Percentiles rank a stretch among this genome's conserved stretches.
Conservation (phyloP, 2,797 vertebrate genomes). For the Lophura swinhoii region DNA sequence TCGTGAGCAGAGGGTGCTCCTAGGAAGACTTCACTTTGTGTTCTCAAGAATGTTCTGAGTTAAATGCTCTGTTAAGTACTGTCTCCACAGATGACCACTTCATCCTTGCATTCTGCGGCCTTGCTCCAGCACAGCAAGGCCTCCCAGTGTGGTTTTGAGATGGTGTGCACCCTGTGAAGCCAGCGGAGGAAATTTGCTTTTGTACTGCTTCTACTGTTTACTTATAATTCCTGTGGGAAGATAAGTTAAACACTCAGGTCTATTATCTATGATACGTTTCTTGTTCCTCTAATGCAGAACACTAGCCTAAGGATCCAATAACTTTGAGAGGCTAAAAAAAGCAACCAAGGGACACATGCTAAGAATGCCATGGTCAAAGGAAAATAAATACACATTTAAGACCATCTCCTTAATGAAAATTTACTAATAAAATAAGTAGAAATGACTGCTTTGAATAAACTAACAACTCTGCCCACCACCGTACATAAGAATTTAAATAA, state of each 20-base stretch:
- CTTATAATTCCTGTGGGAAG: background rate
- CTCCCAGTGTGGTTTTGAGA: background rate
- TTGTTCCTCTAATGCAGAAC: background rate
- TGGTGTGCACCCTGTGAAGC: background rate
- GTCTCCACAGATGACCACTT: background rate
- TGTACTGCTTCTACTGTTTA: background rate
- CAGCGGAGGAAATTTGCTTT: background rate
- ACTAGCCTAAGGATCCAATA: background rate
- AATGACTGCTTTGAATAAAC: conserved; percentile 15
- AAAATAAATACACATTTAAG: conserved; percentile 21
- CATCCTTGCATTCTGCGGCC: background rate
- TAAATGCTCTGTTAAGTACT: background rate
- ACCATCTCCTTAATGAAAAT: conserved; percentile 6
- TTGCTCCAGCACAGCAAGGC: background rate
- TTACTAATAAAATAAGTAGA: conserved; percentile 14
- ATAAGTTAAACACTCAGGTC: background rate
- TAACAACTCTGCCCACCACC: background rate
- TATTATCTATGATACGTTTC: background rate
- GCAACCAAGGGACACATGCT: background rate
- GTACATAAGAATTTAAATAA: background rate
- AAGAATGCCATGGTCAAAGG: background rate
- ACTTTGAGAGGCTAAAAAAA: background rate
- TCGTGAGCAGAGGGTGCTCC: background rate
- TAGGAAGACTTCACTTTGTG: background rate
- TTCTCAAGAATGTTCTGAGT: fast-evolving